Evolutionary conservation across 2,888 invertebrate species (phyloP).

Genomic region (Orthosia gothica): DNA sequence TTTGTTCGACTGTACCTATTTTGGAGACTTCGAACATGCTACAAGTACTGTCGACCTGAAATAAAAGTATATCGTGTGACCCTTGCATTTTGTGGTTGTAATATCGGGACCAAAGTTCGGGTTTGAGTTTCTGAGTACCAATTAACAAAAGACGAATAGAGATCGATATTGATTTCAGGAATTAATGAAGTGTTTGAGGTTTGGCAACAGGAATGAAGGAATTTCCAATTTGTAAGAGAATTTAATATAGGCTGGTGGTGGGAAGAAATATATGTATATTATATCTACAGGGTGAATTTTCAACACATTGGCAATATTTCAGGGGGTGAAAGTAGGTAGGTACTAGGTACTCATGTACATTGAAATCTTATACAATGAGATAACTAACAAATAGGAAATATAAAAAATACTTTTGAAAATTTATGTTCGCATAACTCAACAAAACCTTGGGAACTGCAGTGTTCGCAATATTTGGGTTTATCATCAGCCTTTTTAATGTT

Average conservation of each 20-base stretch:
- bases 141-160: background rate
- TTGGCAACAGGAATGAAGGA: background rate
- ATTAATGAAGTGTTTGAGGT: background rate
- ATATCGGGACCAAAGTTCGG: conserved; percentile 3
- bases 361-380: too few species aligned
- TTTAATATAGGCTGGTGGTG: background rate
- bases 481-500: too few species aligned
- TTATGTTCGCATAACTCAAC: too few species aligned
- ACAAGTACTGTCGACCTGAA: background rate
- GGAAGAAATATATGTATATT: too few species aligned
- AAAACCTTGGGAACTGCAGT: too few species aligned
- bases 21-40: background rate
- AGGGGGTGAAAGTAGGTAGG: background rate
- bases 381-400: too few species aligned
- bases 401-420: too few species aligned
- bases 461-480: too few species aligned
- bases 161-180: conserved; percentile 13
- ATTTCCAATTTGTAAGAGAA: conserved; percentile 21
- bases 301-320: background rate
- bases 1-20: conserved; percentile 8
- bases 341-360: too few species aligned
- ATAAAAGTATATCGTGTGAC: background rate
- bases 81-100: conserved; percentile 34
- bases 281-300: too few species aligned
- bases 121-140: conserved; percentile 8